Conservation (phyloP, 2,888 invertebrate species). For the Bombylius discolor region DNA sequence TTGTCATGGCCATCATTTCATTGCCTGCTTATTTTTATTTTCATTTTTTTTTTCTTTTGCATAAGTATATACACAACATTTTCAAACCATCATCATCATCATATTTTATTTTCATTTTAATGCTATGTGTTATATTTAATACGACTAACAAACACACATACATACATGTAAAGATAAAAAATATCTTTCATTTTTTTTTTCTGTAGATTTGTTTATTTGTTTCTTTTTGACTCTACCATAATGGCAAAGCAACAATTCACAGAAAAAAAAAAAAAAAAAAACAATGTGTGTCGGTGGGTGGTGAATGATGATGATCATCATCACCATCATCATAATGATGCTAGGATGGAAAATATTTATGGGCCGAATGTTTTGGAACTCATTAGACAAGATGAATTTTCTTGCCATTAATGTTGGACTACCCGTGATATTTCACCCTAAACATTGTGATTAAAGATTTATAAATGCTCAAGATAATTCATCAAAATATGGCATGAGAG, state of each 20-base stretch:
- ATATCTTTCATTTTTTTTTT: too few relatives aligned
- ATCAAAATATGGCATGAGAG: constrained; percentile 8
- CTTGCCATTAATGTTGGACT: constrained; percentile 8
- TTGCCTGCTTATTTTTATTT: background rate
- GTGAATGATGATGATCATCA: too few relatives aligned
- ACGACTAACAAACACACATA: too few relatives aligned
- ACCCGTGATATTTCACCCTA: constrained; percentile 13
- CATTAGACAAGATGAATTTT: constrained; percentile 9
- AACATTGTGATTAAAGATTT: constrained; percentile 14
- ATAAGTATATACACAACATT: background rate
- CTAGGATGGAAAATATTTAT: background rate
- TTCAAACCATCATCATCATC: background rate
- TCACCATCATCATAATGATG: too few relatives aligned
- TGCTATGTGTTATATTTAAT: too few relatives aligned
- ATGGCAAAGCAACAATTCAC: too few relatives aligned
- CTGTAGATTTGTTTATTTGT: too few relatives aligned
- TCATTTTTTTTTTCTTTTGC: too few relatives aligned
- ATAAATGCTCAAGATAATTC: constrained; percentile 10
- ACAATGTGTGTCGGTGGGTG: too few relatives aligned
- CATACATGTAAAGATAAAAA: too few relatives aligned
- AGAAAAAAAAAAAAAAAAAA: too few relatives aligned
- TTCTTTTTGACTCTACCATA: too few relatives aligned
- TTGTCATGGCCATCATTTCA: background rate
- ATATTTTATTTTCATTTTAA: background rate
- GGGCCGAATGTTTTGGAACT: constrained; percentile 5